Base-by-base conservation (phyloP, 2,888 invertebrate genomes). In the Mechanitis mazaeus region DNA sequence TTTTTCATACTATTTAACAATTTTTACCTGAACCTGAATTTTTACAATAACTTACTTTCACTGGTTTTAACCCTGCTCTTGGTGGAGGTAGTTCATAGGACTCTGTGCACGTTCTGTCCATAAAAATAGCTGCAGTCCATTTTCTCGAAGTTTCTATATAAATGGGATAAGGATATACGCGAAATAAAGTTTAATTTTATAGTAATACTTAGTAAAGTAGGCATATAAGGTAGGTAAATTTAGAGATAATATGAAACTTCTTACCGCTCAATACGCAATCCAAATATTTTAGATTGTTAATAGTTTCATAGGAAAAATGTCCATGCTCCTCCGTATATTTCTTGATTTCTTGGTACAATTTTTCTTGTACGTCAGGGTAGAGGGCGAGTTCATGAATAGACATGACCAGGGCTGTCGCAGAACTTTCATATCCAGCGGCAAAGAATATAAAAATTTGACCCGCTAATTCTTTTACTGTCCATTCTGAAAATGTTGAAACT, bases 31-130 rank as follows among this genome's bases (percentile, higher is more conserved):
- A 38, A 38, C 20, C 20, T 50, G 5, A 20, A 3, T 3, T 31
- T 28, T 74, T 7, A 28, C 9, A 28, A 7, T 5, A 20, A 78
- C 82, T 75, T 67, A 84, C 87, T 53, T 63, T 64, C 45, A 70
- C 77, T 50, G 80, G 86, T 67, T 70, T 82, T 65, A 68, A 84
- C 0, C 85, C 84, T 57, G 81, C 77, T 7, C 76, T 74, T 0
- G 84, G 74, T 3, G 85, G 83, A 2, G 86, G 86, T 1, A 92
- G 70, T 20, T 84, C 81, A 64, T 87, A 92, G 0, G 79, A 69
- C 62, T 91, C 91, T 0, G 79, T 79, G 65, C 92, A 92, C 2
- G 80, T 68, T 60, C 93, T 79, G 69, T 93, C 92, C 68, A 87
- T 69, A 0, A 88, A 66, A 0, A 86, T 65, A 1, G 84, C 87